Base-by-base conservation (phyloP, 1,140 invertebrate species). In the Cydia pomonella region DNA sequence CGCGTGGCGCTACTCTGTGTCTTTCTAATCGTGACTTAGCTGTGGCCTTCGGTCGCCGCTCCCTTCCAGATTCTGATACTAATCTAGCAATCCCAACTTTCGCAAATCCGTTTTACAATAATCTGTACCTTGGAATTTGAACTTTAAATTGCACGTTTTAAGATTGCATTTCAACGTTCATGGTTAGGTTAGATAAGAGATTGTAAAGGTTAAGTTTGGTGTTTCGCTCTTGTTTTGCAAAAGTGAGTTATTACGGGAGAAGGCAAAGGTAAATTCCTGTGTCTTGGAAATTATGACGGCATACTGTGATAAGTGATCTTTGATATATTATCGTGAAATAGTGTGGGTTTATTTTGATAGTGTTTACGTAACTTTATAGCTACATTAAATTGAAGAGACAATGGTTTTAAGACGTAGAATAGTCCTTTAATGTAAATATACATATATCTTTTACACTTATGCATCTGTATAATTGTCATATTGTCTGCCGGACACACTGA, bases 11-110 rank as follows among this genome's bases (percentile, higher is more conserved):
- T 66, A 59, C 53, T 23, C 53, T 73, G 18, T 59, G 77, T 83
- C 78, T 84, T 76, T 82, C 80, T 80, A 84, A 83, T 78, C 84
- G 84, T 85, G 82, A 84, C 80, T 59, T 77, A 72, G 77, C 50
- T 53, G 66, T 75, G 83, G 82, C 85, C 84, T 86, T 85, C 81
- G 81, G 72, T 74, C 77, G 76, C 84, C 86, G 82, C 84, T 84
- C 86, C 85, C 84, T 84, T 81, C 77, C 73, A 73, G 74, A 78
- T 76, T 72, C 73, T 73, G 86, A 85, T 87, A 81, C 72, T 47
- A 77, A 84, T 85, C 81, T 82, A 27, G 7, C 21, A 59, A 59
- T 59, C 9, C 53, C 53, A 23, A 59, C 21, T 59, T 59, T 59
- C 53, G 53, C 21, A 23, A 2, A 21, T 23, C 53, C 53, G 53